These are phyloP conservation scores for Macrostomum lignano DNA, from an alignment of 1,140 invertebrate genomes.

Conservation along the genomic window DNA sequence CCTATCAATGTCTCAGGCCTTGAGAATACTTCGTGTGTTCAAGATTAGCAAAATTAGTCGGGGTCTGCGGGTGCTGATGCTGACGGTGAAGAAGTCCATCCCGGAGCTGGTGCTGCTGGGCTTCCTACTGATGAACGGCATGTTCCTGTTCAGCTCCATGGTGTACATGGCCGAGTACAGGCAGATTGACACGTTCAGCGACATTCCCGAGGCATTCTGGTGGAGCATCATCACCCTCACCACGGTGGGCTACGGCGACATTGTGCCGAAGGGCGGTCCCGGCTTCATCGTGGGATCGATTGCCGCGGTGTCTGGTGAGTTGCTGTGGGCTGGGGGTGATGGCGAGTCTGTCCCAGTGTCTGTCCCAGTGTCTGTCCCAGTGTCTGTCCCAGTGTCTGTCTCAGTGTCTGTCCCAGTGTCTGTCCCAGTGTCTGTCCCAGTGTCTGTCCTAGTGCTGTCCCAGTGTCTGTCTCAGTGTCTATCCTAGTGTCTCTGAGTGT, in stretches of 20 bases:
- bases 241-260: constrained; percentile 1
- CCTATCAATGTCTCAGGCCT: neutral
- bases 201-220: constrained; percentile 2
- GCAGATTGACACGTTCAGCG: constrained; percentile 5
- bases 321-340: too few species aligned
- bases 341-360: too few species aligned
- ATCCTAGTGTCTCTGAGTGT: too few species aligned
- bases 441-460: too few species aligned
- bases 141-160: constrained; percentile 2
- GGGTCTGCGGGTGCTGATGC: constrained; percentile 7
- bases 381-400: too few species aligned
- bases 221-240: constrained; percentile 1
- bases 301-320: neutral
- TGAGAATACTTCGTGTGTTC: constrained; percentile 5
- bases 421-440: too few species aligned
- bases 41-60: constrained; percentile 6
- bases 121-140: constrained; percentile 6
- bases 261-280: neutral
- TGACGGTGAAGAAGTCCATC: constrained; percentile 6
- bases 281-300: neutral
- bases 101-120: constrained; percentile 8
- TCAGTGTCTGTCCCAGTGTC: too few species aligned
- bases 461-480: too few species aligned
- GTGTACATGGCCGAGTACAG: constrained; percentile 7
- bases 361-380: too few species aligned